Conservation (phyloP, 2,113 vertebrate species). For the Clarias magur region DNA sequence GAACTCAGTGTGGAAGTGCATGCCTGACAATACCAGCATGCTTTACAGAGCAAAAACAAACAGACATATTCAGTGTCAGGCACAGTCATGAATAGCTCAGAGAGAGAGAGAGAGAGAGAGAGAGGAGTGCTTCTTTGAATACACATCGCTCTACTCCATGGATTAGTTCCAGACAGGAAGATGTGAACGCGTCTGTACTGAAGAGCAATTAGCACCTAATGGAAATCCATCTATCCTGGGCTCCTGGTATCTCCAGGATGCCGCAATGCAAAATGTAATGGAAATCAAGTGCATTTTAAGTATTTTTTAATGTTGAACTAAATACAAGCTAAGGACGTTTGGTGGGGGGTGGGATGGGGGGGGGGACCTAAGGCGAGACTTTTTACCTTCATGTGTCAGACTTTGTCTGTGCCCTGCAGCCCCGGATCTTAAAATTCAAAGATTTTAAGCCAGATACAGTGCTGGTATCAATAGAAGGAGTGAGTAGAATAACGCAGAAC, state of each 20-base stretch:
- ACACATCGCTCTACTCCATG: background rate
- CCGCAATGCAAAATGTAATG: background rate
- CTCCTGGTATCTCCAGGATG: slow-evolving; percentile 45
- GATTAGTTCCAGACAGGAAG: slow-evolving; percentile 45
- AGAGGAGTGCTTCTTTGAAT: background rate
- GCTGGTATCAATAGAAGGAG: background rate
- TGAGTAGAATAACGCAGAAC: background rate
- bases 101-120: too few species aligned
- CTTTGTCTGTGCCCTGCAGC: background rate
- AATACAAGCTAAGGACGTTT: background rate
- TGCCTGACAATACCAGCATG: background rate
- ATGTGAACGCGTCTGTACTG: slow-evolving; percentile 38
- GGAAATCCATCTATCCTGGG: slow-evolving; percentile 46
- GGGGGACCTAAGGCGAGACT: background rate
- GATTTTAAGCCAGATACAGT: background rate
- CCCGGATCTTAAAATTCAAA: background rate
- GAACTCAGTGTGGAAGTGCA: background rate
- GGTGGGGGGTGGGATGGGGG: background rate
- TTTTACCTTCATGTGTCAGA: background rate
- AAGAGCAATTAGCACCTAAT: slow-evolving; percentile 47
- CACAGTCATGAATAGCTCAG: slow-evolving; percentile 7
- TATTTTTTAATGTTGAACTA: background rate
- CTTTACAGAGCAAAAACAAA: background rate
- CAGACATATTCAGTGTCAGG: slow-evolving; percentile 20
- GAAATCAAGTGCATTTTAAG: background rate